Evolutionary conservation across 2,113 vertebrate genomes (phyloP).

Genomic region (Centropus unirufus): DNA sequence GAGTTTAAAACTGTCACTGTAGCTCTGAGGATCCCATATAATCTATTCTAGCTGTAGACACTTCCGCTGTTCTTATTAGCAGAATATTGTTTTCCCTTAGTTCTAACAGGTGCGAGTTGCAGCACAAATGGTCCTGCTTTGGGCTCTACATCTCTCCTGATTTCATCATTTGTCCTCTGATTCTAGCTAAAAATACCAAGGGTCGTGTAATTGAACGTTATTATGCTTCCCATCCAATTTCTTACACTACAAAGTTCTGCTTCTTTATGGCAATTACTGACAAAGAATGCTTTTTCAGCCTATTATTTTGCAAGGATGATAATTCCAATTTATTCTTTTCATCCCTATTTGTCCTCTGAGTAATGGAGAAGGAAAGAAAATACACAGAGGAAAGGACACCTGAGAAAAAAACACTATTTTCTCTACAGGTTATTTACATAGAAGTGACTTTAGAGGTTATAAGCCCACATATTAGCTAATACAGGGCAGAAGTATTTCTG

Average conservation of each 20-base stretch:
- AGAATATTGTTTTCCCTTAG: background rate
- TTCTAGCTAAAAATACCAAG: slow-evolving; percentile 9
- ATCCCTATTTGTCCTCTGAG: background rate
- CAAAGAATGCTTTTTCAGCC: slow-evolving; percentile 1
- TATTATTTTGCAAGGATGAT: slow-evolving; percentile 12
- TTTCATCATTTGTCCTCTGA: background rate
- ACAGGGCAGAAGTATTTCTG: background rate
- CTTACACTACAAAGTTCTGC: background rate
- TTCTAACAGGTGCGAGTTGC: background rate
- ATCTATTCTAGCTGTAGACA: background rate
- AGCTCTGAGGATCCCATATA: background rate
- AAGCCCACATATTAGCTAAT: background rate
- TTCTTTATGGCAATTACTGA: background rate
- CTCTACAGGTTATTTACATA: slow-evolving; percentile 1
- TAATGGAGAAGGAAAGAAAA: background rate
- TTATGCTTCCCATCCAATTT: background rate
- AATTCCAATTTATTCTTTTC: slow-evolving; percentile 21
- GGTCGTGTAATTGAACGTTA: background rate
- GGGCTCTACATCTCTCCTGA: background rate
- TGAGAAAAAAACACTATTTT: slow-evolving; percentile 1
- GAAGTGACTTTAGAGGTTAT: background rate
- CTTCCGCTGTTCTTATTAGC: background rate
- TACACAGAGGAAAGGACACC: background rate
- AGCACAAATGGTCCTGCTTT: background rate
- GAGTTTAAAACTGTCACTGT: background rate